Evolutionary conservation across 1,140 invertebrate genomes (phyloP).

Genomic region (Bombus terrestris): DNA sequence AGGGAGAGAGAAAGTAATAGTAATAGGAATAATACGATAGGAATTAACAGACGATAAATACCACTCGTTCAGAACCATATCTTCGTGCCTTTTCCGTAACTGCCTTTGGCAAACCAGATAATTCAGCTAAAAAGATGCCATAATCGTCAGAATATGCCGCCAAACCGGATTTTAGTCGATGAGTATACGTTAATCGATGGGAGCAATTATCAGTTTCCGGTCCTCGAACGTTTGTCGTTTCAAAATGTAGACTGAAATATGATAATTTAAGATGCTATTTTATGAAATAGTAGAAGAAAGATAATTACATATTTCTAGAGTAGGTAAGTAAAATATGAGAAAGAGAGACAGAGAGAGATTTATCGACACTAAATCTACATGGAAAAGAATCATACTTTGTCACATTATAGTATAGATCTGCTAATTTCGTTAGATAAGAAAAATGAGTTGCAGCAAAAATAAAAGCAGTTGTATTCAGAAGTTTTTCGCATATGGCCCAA

Average conservation of each 20-base stretch:
- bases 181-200: conserved; percentile 77
- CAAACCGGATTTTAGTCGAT: conserved; percentile 78
- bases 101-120: conserved; percentile 67
- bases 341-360: not conserved
- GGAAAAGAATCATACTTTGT: conserved; percentile 86
- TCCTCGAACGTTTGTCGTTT: conserved; percentile 62
- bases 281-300: not conserved
- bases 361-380: not conserved
- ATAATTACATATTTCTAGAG: not conserved
- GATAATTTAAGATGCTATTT: not conserved
- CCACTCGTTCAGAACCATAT: conserved; percentile 27
- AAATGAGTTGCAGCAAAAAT: conserved; percentile 94
- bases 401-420: conserved; percentile 90
- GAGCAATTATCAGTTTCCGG: conserved; percentile 42
- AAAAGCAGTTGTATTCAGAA: conserved; percentile 88
- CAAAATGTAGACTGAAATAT: conserved; percentile 78
- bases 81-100: conserved; percentile 50
- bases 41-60: not conserved
- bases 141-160: conserved; percentile 78
- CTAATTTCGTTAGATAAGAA: conserved; percentile 87
- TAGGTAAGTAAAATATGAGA: no score
- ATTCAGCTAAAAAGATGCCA: conserved; percentile 81
- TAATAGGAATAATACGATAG: not conserved
- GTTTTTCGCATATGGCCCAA: conserved; percentile 91
- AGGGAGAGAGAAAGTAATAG: no score